Evolutionary conservation across 2,888 invertebrate species (phyloP).

Genomic region (Phrixothrix hirtus): DNA sequence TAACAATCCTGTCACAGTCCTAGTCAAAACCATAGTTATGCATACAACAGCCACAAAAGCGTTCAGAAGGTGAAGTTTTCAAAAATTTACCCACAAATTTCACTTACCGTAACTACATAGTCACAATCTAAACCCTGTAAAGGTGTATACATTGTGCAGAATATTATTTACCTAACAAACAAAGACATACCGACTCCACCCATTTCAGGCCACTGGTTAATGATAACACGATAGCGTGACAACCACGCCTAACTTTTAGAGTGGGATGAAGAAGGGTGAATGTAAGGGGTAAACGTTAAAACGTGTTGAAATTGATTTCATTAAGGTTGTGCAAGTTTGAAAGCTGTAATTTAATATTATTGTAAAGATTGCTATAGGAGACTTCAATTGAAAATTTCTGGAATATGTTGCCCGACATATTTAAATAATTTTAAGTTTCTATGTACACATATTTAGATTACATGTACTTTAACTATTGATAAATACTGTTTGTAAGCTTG

Average conservation of each 20-base stretch:
- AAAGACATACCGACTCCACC: slow-evolving; percentile 55
- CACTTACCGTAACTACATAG: slow-evolving; percentile 53
- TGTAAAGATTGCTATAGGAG: background rate
- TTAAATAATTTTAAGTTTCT: too few relatives aligned
- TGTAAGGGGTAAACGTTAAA: slow-evolving; percentile 25
- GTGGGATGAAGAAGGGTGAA: slow-evolving; percentile 25
- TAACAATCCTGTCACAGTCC: slow-evolving; percentile 52
- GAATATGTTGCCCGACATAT: too few relatives aligned
- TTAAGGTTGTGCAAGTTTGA: slow-evolving; percentile 21
- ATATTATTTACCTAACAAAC: slow-evolving; percentile 73
- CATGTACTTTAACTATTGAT: too few relatives aligned
- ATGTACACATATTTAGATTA: too few relatives aligned
- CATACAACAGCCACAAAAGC: slow-evolving; percentile 48
- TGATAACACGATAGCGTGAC: slow-evolving; percentile 49
- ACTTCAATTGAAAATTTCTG: background rate
- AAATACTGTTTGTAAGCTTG: too few relatives aligned
- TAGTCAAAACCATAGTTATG: slow-evolving; percentile 55
- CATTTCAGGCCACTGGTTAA: slow-evolving; percentile 56
- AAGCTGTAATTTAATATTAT: slow-evolving; percentile 17
- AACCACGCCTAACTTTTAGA: slow-evolving; percentile 42
- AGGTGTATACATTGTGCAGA: slow-evolving; percentile 73
- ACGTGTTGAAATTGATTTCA: slow-evolving; percentile 23
- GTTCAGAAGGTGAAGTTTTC: slow-evolving; percentile 42
- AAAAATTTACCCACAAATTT: slow-evolving; percentile 41
- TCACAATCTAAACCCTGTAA: slow-evolving; percentile 51